Evolutionary conservation across 2,113 vertebrate species (phyloP).

Genomic region (Larimichthys polyactis): DNA sequence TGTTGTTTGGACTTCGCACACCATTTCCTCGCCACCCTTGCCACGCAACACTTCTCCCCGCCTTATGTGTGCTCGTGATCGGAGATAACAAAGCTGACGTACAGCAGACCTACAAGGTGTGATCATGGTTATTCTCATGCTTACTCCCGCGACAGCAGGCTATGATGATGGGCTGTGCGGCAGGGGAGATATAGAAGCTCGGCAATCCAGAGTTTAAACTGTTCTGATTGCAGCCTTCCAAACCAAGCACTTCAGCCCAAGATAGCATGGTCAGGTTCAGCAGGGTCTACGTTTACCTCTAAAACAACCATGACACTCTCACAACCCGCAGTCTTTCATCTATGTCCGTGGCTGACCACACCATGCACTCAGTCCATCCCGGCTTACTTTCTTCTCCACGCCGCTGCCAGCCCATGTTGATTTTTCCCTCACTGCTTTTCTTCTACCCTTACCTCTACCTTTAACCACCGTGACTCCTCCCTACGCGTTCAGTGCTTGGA

Average conservation of each 20-base stretch:
- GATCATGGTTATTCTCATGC: constrained; percentile 74
- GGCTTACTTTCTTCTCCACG: constrained; percentile 19
- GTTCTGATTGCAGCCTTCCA: constrained; percentile 24
- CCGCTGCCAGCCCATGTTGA: constrained; percentile 36
- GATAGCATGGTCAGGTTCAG: constrained; percentile 37
- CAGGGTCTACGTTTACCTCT: constrained; percentile 46
- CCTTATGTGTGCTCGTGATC: constrained; percentile 27
- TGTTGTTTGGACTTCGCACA: constrained; percentile 44
- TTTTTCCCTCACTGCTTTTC: constrained; percentile 1
- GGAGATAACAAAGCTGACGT: constrained; percentile 55
- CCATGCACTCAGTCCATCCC: constrained; percentile 12
- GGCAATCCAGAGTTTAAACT: constrained; percentile 22
- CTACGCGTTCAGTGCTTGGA: neutral
- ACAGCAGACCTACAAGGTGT: constrained; percentile 61
- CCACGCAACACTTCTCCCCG: constrained; percentile 35
- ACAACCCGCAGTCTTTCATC: constrained; percentile 56
- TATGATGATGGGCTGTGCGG: constrained; percentile 21
- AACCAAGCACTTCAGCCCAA: constrained; percentile 19
- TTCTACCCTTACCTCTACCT: constrained; percentile 33
- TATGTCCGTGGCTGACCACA: constrained; percentile 38
- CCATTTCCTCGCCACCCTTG: constrained; percentile 4
- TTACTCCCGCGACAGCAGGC: constrained; percentile 68
- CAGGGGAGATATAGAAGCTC: constrained; percentile 3
- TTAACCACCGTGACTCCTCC: constrained; percentile 14
- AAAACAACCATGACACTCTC: constrained; percentile 57